These are phyloP conservation scores for Fabriciana adippe DNA, from an alignment of 2,888 invertebrate species.

Conservation along the genomic window DNA sequence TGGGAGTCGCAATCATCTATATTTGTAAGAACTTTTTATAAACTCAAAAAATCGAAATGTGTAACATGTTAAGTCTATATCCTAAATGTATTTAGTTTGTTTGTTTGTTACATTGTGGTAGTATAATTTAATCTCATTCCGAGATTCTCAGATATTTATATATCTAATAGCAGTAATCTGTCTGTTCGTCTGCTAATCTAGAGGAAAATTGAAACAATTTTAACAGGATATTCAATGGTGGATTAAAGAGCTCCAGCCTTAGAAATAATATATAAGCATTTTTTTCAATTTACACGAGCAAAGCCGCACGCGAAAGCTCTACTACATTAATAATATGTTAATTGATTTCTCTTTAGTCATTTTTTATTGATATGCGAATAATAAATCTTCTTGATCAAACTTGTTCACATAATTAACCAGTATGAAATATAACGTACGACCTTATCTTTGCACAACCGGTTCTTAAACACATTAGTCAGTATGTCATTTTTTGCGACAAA, in stretches of 20 bases:
- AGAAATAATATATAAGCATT: no score
- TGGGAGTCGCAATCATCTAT: constrained; percentile 40
- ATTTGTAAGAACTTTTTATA: constrained; percentile 21
- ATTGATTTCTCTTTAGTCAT: constrained; percentile 2
- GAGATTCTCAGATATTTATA: no score
- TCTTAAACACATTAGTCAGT: constrained; percentile 32
- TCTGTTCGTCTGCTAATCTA: no score
- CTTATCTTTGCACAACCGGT: constrained; percentile 32
- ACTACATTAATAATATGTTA: constrained; percentile 5
- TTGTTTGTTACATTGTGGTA: neutral
- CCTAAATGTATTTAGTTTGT: neutral
- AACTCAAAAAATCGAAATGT: neutral
- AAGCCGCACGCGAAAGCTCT: no score
- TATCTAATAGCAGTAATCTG: no score
- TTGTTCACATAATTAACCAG: constrained; percentile 6
- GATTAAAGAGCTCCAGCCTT: no score
- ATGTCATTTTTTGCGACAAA: constrained; percentile 40
- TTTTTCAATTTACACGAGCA: no score
- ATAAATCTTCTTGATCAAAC: constrained; percentile 15
- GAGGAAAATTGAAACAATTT: no score
- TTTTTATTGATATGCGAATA: constrained; percentile 10
- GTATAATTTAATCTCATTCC: neutral
- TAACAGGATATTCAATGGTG: no score
- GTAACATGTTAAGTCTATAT: constrained; percentile 1
- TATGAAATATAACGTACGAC: constrained; percentile 31